These are phyloP conservation scores for Corythaixoides concolor DNA, from an alignment of 2,113 vertebrate species.

Conservation along the genomic window DNA sequence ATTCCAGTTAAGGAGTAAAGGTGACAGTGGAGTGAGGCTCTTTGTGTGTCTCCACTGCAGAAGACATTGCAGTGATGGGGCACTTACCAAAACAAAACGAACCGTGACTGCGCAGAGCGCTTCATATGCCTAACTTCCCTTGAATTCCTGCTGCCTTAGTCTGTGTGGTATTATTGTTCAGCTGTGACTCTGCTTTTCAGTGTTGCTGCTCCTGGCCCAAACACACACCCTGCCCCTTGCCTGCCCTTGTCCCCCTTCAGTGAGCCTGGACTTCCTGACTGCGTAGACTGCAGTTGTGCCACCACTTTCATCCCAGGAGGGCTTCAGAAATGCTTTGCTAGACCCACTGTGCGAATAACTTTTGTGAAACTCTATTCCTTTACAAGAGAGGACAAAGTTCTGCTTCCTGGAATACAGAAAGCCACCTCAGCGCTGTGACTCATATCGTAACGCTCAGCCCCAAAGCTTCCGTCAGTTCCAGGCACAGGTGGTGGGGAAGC, in stretches of 20 bases:
- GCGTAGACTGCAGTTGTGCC: too few species aligned
- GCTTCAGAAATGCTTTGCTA: background rate
- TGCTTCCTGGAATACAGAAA: constrained; percentile 6
- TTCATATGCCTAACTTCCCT: background rate
- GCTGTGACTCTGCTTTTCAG: background rate
- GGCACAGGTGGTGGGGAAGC: background rate
- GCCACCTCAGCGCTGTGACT: background rate
- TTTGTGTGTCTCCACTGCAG: background rate
- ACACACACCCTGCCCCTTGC: background rate
- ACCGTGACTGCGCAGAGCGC: background rate
- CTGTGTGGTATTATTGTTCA: background rate
- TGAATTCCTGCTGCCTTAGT: background rate
- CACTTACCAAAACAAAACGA: background rate
- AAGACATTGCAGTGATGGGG: background rate
- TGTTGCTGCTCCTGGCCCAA: background rate
- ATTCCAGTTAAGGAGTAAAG: background rate
- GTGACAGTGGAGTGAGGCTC: background rate
- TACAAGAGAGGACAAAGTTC: background rate
- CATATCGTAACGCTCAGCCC: background rate
- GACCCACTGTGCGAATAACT: background rate
- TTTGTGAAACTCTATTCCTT: background rate
- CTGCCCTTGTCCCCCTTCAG: background rate
- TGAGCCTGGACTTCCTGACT: background rate
- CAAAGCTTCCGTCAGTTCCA: background rate
- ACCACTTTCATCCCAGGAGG: background rate